A percentile compares a stretch with the other conserved stretches of the same genome.
These are phyloP conservation scores for Campoplex nolae DNA, from an alignment of 2,888 invertebrate species.

Conservation along the genomic window DNA sequence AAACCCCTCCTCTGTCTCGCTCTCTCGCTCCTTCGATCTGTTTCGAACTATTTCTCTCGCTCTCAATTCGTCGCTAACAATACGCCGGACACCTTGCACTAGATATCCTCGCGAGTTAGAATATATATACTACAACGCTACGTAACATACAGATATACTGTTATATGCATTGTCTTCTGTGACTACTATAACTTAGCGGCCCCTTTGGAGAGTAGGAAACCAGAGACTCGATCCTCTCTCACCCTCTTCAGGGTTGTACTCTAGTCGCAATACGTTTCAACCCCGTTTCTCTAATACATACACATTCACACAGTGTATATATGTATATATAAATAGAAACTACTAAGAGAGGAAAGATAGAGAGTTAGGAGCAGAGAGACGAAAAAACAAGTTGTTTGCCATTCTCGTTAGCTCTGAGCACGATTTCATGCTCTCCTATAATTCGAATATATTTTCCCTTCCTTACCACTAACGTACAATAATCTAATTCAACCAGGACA, in stretches of 20 bases:
- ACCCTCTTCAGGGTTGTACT: conserved; percentile 33
- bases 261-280: conserved; percentile 60
- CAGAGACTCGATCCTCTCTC: conserved; percentile 46
- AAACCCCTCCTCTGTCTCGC: conserved; percentile 50
- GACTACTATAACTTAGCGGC: conserved; percentile 58
- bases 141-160: conserved; percentile 1
- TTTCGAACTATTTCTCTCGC: conserved; percentile 4
- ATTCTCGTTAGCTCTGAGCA: conserved; percentile 47
- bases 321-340: background rate
- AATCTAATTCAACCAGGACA: conserved; percentile 41
- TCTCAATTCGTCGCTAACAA: conserved; percentile 20
- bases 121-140: conserved; percentile 43
- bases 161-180: conserved; percentile 29
- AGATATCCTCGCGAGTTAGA: conserved; percentile 50
- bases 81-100: conserved; percentile 58
- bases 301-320: background rate
- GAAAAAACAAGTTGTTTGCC: conserved; percentile 66
- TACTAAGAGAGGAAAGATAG: conserved; percentile 15
- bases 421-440: conserved; percentile 43
- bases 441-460: conserved; percentile 17
- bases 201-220: conserved; percentile 61
- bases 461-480: conserved; percentile 22
- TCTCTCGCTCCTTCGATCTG: background rate
- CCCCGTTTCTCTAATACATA: conserved; percentile 54
- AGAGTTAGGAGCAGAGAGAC: conserved; percentile 15